phyloP scores from a whole-genome alignment of 2,888 invertebrate species.

The Fragum fragum region DNA sequence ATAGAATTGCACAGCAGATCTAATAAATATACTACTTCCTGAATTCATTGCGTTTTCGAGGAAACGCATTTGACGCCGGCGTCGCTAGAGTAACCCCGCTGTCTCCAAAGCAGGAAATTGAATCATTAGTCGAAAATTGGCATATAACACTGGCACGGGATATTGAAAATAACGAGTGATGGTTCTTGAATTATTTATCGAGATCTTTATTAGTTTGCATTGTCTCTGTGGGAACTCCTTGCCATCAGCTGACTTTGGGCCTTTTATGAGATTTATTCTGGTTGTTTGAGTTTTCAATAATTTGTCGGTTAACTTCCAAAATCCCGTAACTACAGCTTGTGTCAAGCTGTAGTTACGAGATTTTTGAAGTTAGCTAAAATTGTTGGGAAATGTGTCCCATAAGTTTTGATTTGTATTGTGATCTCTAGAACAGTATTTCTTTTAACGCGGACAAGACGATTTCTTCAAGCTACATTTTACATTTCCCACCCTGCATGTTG shows the following conservation, averaged over 20 bases:
- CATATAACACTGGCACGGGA: constrained; percentile 50
- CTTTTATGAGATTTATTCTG: constrained; percentile 21
- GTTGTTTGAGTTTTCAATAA: constrained; percentile 1
- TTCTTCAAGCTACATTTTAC: no score
- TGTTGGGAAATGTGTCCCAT: no score
- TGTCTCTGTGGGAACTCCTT: constrained; percentile 4
- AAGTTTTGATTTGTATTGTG: no score
- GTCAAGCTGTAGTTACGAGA: background rate
- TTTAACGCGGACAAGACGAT: no score
- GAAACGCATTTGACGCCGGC: constrained; percentile 22
- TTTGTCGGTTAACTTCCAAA: background rate
- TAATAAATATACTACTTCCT: constrained; percentile 25
- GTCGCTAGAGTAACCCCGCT: constrained; percentile 2
- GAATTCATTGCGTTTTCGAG: constrained; percentile 32
- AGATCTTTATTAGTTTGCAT: constrained; percentile 50
- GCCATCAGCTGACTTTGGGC: constrained; percentile 1
- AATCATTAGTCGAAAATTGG: constrained; percentile 53
- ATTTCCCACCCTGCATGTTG: no score
- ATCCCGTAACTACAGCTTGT: background rate
- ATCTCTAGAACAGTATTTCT: no score
- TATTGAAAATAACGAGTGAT: constrained; percentile 62
- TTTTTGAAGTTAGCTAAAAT: background rate
- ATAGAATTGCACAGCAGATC: constrained; percentile 26
- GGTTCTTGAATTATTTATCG: constrained; percentile 63
- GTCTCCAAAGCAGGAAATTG: constrained; percentile 55